These are phyloP conservation scores for Hymenopus coronatus DNA, from an alignment of 2,888 invertebrate species.

Conservation along the genomic window DNA sequence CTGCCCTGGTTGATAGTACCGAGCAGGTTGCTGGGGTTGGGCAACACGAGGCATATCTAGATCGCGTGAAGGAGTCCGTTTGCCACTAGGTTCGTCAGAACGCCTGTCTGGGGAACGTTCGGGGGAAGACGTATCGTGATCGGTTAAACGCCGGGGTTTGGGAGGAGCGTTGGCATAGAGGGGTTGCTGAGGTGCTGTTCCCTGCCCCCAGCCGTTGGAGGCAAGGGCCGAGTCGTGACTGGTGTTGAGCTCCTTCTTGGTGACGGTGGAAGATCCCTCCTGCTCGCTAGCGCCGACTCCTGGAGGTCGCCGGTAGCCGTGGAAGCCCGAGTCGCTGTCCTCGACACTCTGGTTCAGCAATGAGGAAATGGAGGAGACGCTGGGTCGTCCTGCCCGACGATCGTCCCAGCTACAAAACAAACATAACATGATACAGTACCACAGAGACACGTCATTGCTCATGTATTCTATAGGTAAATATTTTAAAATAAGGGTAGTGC, in stretches of 20 bases:
- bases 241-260: constrained; percentile 20
- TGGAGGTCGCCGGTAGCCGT: constrained; percentile 42
- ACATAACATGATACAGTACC: not conserved
- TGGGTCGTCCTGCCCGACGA: constrained; percentile 39
- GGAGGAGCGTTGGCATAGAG: constrained; percentile 89
- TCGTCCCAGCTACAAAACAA: constrained; percentile 30
- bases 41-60: constrained; percentile 13
- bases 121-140: constrained; percentile 42
- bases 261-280: not conserved
- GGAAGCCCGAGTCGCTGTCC: constrained; percentile 49
- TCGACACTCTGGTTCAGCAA: constrained; percentile 44
- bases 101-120: constrained; percentile 65
- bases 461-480: too few species aligned
- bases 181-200: constrained; percentile 53
- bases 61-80: constrained; percentile 7
- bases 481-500: too few species aligned
- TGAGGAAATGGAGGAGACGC: constrained; percentile 46
- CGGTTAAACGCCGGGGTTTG: constrained; percentile 65
- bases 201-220: constrained; percentile 31
- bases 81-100: constrained; percentile 25
- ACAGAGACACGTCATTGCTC: too few species aligned
- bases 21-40: constrained; percentile 39
- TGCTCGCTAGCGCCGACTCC: constrained; percentile 38
- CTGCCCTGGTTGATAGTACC: constrained; percentile 30
- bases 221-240: constrained; percentile 22